phyloP scores from a whole-genome alignment of 2,113 vertebrate species.

The Thunnus thynnus region DNA sequence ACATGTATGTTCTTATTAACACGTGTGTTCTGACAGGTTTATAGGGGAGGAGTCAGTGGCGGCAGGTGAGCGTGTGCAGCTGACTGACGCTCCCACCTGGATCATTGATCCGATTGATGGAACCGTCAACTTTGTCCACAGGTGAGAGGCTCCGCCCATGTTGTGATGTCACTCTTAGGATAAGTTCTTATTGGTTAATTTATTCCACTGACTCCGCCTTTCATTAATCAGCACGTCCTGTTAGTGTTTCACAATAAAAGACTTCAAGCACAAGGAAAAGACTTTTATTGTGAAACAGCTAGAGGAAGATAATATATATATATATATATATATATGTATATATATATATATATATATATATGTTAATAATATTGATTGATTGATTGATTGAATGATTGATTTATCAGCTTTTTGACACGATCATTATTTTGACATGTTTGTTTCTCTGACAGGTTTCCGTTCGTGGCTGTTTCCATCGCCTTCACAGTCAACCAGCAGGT shows the following conservation, averaged over 20 bases:
- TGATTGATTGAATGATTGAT: too few relatives aligned
- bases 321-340: too few relatives aligned
- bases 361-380: too few relatives aligned
- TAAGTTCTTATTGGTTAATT: too few relatives aligned
- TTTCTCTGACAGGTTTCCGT: slow-evolving; percentile 84
- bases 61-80: slow-evolving; percentile 85
- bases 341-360: too few relatives aligned
- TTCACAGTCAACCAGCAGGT: slow-evolving; percentile 93
- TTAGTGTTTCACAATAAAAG: neutral
- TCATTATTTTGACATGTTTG: neutral
- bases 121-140: slow-evolving; percentile 95
- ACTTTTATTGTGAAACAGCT: too few relatives aligned
- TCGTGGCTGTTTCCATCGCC: slow-evolving; percentile 93
- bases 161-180: neutral
- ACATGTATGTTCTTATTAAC: too few relatives aligned
- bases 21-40: slow-evolving; percentile 81
- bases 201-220: too few relatives aligned
- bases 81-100: slow-evolving; percentile 92
- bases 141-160: slow-evolving; percentile 73
- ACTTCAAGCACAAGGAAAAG: too few relatives aligned
- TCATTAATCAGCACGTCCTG: neutral
- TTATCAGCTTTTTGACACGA: too few relatives aligned
- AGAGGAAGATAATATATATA: too few relatives aligned
- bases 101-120: slow-evolving; percentile 96
- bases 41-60: slow-evolving; percentile 95